A percentile compares a stretch with the other conserved stretches of the same genome.
Conservation (phyloP, 53 echinoderm and acorn worm species). For the Henricia sp. region DNA sequence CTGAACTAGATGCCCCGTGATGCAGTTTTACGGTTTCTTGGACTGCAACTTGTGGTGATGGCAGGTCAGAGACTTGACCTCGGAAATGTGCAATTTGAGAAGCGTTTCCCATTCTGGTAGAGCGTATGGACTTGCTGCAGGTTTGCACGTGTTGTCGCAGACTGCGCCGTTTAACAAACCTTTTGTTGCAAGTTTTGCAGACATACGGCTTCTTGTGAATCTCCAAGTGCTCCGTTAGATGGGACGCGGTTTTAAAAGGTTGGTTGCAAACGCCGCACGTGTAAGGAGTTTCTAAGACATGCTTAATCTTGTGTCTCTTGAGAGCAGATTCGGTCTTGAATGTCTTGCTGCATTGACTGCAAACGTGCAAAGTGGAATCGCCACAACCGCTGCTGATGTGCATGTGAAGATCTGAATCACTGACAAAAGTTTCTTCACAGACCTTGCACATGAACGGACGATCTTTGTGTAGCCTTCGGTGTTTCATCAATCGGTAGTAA, state of each 20-base stretch:
- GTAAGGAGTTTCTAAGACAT: conserved; percentile 12
- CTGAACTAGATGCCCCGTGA: too few species aligned
- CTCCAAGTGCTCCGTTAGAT: conserved; percentile 18
- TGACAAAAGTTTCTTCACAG: conserved; percentile 38
- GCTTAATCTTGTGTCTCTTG: conserved; percentile 11
- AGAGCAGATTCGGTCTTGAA: not conserved
- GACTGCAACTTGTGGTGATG: too few species aligned
- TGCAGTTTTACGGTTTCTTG: too few species aligned
- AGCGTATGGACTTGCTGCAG: too few species aligned
- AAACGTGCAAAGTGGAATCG: not conserved
- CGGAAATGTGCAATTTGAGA: too few species aligned
- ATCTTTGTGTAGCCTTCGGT: conserved; percentile 27
- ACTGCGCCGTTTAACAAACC: not conserved
- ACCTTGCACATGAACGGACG: conserved; percentile 23
- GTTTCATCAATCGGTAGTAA: conserved; percentile 23
- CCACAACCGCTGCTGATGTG: conserved; percentile 18
- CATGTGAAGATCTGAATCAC: not conserved
- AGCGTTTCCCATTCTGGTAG: too few species aligned
- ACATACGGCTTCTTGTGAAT: too few species aligned
- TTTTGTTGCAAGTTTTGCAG: not conserved
- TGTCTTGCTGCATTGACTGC: conserved; percentile 17
- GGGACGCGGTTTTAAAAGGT: conserved; percentile 16
- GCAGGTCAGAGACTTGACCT: too few species aligned
- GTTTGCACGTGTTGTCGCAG: conserved; percentile 5
- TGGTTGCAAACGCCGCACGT: conserved; percentile 19